A percentile compares a stretch with the other conserved stretches of the same genome.
phyloP scores from a whole-genome alignment of 2,113 vertebrate species.

The Prietella phreatophila region DNA sequence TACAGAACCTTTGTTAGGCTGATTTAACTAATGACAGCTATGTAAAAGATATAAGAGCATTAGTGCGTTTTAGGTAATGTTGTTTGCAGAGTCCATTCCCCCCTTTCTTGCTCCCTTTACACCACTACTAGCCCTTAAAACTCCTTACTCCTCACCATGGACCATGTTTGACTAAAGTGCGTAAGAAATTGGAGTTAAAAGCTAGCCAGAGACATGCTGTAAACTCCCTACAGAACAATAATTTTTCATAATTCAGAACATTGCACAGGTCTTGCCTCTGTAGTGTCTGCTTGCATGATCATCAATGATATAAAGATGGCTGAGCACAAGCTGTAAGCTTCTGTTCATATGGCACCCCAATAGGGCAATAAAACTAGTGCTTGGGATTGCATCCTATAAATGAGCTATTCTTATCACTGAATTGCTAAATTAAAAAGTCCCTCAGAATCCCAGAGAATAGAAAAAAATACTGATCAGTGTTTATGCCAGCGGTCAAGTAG shows the following conservation, averaged over 20 bases:
- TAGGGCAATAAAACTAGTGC: constrained; percentile 11
- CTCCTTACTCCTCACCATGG: constrained; percentile 38
- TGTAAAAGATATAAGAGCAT: neutral
- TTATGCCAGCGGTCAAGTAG: neutral
- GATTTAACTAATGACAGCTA: no score
- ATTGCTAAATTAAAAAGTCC: neutral
- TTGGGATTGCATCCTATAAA: neutral
- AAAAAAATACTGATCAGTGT: neutral
- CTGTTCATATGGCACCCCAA: neutral
- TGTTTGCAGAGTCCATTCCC: neutral
- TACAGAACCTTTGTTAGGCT: neutral
- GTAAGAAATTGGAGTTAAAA: constrained; percentile 72
- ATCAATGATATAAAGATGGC: constrained; percentile 72
- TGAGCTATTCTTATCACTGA: neutral
- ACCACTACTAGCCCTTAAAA: neutral
- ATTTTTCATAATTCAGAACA: constrained; percentile 74
- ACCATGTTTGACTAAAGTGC: constrained; percentile 76
- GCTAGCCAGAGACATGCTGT: constrained; percentile 59
- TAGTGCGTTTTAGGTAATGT: neutral
- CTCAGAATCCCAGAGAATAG: neutral
- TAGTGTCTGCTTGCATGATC: constrained; percentile 65
- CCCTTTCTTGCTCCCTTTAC: neutral
- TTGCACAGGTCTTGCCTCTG: constrained; percentile 59
- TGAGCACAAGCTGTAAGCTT: constrained; percentile 63
- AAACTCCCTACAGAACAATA: constrained; percentile 73